phyloP scores from a whole-genome alignment of 2,113 vertebrate species.

The Eptatretus burgeri region DNA sequence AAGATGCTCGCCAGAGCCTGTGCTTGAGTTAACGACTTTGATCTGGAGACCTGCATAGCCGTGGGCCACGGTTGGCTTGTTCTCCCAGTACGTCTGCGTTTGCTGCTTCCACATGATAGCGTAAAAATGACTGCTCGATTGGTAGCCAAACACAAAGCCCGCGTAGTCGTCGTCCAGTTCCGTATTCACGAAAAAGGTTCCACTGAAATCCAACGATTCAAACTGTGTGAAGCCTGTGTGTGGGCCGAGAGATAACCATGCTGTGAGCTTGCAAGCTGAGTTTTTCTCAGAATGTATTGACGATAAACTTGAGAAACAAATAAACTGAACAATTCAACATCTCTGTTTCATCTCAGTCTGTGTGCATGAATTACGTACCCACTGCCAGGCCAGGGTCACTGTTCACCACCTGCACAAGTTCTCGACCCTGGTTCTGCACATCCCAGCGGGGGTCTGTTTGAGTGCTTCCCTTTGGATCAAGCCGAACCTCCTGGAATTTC shows the following conservation, averaged over 20 bases:
- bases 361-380: conserved; percentile 25
- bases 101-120: conserved; percentile 98
- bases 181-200: conserved; percentile 86
- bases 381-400: conserved; percentile 89
- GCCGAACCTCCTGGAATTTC: conserved; percentile 92
- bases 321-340: too few relatives aligned
- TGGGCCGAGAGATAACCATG: too few relatives aligned
- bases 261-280: too few relatives aligned
- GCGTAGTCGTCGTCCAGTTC: conserved; percentile 90
- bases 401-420: conserved; percentile 84
- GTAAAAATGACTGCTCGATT: conserved; percentile 79
- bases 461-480: conserved; percentile 89
- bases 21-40: conserved; percentile 88
- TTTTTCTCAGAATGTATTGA: too few relatives aligned
- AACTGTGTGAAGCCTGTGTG: too few relatives aligned
- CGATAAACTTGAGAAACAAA: too few relatives aligned
- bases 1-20: conserved; percentile 58
- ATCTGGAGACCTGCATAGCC: conserved; percentile 83
- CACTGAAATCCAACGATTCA: conserved; percentile 59
- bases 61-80: conserved; percentile 66
- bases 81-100: conserved; percentile 94
- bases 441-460: conserved; percentile 97
- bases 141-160: conserved; percentile 81
- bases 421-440: conserved; percentile 83
- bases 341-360: too few relatives aligned